Evolutionary conservation across 2,113 vertebrate species (phyloP).

Genomic region (Sceloporus tristichus): DNA sequence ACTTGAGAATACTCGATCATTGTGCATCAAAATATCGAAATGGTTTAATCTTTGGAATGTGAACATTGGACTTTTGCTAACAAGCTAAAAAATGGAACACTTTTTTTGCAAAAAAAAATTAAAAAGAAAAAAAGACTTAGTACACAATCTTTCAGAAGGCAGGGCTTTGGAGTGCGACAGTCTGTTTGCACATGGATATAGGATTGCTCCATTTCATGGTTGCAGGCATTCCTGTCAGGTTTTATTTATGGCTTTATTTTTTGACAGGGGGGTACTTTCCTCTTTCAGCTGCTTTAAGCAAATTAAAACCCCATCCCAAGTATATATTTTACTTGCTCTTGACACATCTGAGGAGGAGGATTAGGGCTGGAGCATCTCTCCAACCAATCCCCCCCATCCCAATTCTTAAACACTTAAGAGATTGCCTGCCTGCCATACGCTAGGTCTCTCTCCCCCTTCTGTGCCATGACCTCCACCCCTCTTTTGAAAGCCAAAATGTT

Average conservation of each 20-base stretch:
- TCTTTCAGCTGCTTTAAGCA: conserved; percentile 47
- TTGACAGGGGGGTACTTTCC: conserved; percentile 31
- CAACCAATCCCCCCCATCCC: too few species aligned
- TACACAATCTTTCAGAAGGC: background rate
- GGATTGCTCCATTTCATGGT: background rate
- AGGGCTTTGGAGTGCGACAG: background rate
- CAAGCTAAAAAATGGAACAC: background rate
- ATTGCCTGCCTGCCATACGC: background rate
- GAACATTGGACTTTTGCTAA: too few species aligned
- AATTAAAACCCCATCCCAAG: conserved; percentile 67
- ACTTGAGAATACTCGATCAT: too few species aligned
- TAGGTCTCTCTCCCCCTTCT: background rate
- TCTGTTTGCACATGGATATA: background rate
- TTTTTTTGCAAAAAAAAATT: background rate
- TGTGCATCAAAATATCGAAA: background rate
- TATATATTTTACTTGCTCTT: conserved; percentile 66
- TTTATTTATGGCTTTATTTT: background rate
- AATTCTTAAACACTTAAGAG: conserved; percentile 66
- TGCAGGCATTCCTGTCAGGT: background rate
- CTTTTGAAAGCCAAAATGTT: conserved; percentile 42
- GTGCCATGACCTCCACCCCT: background rate
- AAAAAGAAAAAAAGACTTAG: too few species aligned
- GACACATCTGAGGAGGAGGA: conserved; percentile 62
- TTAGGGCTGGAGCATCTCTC: conserved; percentile 63
- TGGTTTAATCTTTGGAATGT: background rate